Base-by-base conservation (phyloP, 2,888 invertebrate species). In the Aelia acuminata region DNA sequence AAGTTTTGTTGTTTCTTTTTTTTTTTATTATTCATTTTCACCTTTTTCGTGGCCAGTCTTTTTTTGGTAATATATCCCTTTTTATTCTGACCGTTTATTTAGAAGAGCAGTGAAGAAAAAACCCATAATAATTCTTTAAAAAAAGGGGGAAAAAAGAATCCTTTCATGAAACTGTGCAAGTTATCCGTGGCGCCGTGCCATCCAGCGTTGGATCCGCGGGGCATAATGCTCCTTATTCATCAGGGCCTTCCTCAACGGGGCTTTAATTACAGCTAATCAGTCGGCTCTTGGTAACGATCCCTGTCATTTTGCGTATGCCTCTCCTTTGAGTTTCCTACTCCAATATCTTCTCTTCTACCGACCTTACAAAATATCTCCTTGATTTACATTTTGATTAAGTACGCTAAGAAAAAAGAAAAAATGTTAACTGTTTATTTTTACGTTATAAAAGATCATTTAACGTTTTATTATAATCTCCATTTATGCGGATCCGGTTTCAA, bases 191-290 rank as follows among this genome's bases (percentile, higher is more conserved):
- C 70, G 35, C 35, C 35, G 15, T 20, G 70, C 35, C 70, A 70
- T 35, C 70, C 70, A 35, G 18, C 70, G 35, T 70, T 8, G 22
- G 22, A 50, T 50, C 50, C 8, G 5, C 20, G 22, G 39, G 22
- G 39, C 35, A 70, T 70, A 70, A 70, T 70, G 70, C 70, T 70
- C 35, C 70, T 39, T 39, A 70, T 70, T 70, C 70, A 70, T 31
- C 35, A 20, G n/a, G n/a, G 20, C 18, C 35, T 70, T 39, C 70
- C 39, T 70, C 18, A 18, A 20, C 35, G 4, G 20, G 4, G 39
- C 18, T 35, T 70, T 70, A 70, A 70, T 70, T 70, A 70, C 70
- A 18, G 20, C 70, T 70, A 70, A 70, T 70, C 70, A 70, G 31
- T 70, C 35, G 35, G 35, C 20, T 20, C 31, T 1, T 35, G 35